A percentile compares a stretch with the other conserved stretches of the same genome.
Conservation (phyloP, 2,888 invertebrate genomes). For the Melieria omissa region DNA sequence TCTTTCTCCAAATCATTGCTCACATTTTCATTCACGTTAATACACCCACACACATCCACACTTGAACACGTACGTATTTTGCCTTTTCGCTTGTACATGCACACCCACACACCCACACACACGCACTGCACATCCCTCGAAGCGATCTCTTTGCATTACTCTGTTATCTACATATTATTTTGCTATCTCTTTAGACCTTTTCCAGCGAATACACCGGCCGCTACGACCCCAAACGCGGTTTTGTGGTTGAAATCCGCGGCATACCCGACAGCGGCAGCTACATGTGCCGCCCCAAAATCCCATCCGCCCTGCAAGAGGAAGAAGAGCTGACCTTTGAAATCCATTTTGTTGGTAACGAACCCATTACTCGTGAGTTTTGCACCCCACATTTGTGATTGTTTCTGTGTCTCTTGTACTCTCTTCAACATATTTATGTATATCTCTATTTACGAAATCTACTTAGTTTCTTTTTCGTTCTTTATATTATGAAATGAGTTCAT, state of each 20-base stretch:
- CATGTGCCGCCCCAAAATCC: conserved; percentile 58
- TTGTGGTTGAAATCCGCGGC: conserved; percentile 60
- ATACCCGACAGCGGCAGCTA: conserved; percentile 61
- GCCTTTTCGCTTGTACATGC: conserved; percentile 3
- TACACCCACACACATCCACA: background rate
- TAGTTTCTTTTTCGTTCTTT: conserved; percentile 12
- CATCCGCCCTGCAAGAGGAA: conserved; percentile 56
- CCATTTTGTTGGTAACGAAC: conserved; percentile 62
- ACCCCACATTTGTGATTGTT: conserved; percentile 67
- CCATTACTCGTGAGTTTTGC: conserved; percentile 66
- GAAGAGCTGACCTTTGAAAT: conserved; percentile 53
- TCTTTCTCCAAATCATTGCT: background rate
- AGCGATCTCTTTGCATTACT: conserved; percentile 1
- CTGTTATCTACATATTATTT: conserved; percentile 2
- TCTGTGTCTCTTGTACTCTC: conserved; percentile 49
- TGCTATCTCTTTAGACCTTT: conserved; percentile 51
- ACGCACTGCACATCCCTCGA: conserved; percentile 6
- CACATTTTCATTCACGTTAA: background rate
- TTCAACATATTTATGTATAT: background rate
- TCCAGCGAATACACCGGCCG: conserved; percentile 58
- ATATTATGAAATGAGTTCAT: conserved; percentile 20
- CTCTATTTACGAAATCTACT: conserved; percentile 16
- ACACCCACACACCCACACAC: conserved; percentile 17
- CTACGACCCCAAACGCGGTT: conserved; percentile 63
- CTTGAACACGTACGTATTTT: background rate